phyloP scores from a whole-genome alignment of 2,888 invertebrate genomes.

The Ellobium chinense region DNA sequence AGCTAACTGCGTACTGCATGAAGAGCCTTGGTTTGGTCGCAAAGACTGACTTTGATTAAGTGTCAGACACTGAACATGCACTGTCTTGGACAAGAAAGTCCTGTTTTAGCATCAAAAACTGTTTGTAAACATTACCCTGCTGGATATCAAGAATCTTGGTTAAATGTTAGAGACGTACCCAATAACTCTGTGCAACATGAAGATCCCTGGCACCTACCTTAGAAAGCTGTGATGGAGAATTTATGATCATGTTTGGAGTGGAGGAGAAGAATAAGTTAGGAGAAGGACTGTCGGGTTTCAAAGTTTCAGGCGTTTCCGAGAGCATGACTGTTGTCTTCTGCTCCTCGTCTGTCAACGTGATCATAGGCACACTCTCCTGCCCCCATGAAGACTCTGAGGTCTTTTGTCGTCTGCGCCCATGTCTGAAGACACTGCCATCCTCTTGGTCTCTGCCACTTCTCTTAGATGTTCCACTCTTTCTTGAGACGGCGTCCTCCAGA shows the following conservation, averaged over 20 bases:
- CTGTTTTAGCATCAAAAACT: no score
- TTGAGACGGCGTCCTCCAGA: neutral
- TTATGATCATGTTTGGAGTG: neutral
- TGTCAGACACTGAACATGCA: no score
- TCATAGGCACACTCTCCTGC: constrained; percentile 21
- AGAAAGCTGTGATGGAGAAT: neutral
- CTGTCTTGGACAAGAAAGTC: no score
- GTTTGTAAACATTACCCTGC: no score
- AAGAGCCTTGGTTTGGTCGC: no score
- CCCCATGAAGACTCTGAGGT: neutral
- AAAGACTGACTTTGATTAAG: no score
- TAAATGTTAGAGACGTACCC: no score
- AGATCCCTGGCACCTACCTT: neutral
- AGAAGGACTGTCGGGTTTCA: neutral
- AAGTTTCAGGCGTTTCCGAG: neutral
- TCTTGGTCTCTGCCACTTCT: neutral
- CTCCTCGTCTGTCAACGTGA: constrained; percentile 18
- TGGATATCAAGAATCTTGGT: no score
- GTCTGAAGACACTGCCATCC: neutral
- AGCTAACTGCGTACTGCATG: no score
- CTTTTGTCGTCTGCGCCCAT: neutral
- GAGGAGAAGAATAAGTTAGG: neutral
- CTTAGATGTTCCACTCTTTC: neutral
- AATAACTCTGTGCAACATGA: no score
- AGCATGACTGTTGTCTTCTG: neutral